Percentiles rank a stretch among this genome's conserved stretches.
phyloP scores from a whole-genome alignment of 2,888 invertebrate genomes.

The Beris chalybata region DNA sequence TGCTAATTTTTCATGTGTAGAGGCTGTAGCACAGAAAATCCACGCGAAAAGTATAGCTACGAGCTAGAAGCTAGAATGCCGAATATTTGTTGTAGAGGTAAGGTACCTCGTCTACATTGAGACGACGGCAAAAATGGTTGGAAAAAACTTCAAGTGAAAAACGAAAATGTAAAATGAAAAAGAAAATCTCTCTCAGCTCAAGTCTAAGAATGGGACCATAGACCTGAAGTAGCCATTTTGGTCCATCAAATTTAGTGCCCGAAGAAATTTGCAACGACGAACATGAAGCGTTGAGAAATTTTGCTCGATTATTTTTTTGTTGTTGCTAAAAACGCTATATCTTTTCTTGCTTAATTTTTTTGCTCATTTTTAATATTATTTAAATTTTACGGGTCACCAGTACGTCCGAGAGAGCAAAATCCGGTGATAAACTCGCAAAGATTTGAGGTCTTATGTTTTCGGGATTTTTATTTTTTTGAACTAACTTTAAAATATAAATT shows the following conservation, averaged over 20 bases:
- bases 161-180: too few relatives aligned
- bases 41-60: too few relatives aligned
- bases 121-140: too few relatives aligned
- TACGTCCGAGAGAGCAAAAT: background rate
- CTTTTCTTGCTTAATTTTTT: slow-evolving; percentile 34
- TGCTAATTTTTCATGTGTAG: background rate
- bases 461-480: too few relatives aligned
- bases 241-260: slow-evolving; percentile 48
- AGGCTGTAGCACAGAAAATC: too few relatives aligned
- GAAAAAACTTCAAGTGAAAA: too few relatives aligned
- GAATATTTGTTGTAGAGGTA: too few relatives aligned
- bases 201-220: slow-evolving; percentile 8
- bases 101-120: too few relatives aligned
- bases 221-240: too few relatives aligned
- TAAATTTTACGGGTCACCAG: background rate
- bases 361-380: slow-evolving; percentile 21
- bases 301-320: slow-evolving; percentile 11
- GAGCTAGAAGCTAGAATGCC: too few relatives aligned
- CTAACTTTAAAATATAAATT: too few relatives aligned
- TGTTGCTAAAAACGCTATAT: background rate
- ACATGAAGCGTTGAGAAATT: slow-evolving; percentile 40
- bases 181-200: too few relatives aligned
- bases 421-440: background rate
- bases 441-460: background rate
- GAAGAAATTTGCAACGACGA: slow-evolving; percentile 54